A percentile compares a stretch with the other conserved stretches of the same genome.
These are phyloP conservation scores for Marasmarcha lunaedactyla DNA, from an alignment of 2,888 invertebrate species.

Conservation along the genomic window DNA sequence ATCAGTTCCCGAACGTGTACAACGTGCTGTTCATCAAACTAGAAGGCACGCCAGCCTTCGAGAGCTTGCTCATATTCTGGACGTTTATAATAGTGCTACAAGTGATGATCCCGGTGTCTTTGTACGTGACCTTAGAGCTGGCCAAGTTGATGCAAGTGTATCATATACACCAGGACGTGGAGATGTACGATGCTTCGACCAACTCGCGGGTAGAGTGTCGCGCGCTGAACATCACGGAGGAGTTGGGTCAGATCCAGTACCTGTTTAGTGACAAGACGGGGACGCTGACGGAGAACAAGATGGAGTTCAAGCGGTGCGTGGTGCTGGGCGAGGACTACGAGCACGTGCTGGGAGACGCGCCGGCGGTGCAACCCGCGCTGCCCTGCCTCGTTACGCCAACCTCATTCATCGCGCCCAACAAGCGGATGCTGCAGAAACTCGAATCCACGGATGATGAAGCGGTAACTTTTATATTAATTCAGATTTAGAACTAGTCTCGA, in stretches of 20 bases:
- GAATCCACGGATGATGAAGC: no score
- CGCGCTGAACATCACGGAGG: conserved; percentile 96
- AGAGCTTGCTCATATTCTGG: conserved; percentile 92
- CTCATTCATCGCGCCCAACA: conserved; percentile 56
- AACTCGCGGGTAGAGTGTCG: conserved; percentile 85
- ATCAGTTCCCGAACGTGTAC: conserved; percentile 53
- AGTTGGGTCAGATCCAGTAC: conserved; percentile 91
- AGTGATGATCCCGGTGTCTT: conserved; percentile 96
- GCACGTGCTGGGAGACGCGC: conserved; percentile 80
- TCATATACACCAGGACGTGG: conserved; percentile 91
- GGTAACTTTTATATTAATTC: no score
- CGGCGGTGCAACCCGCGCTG: conserved; percentile 68
- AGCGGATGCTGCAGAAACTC: conserved; percentile 36
- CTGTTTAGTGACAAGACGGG: conserved; percentile 98
- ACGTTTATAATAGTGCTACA: conserved; percentile 96
- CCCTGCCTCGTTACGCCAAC: conserved; percentile 57
- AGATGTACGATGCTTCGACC: conserved; percentile 86
- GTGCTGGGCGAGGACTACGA: conserved; percentile 92
- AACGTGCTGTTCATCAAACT: conserved; percentile 77
- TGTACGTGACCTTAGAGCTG: conserved; percentile 97
- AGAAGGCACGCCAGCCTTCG: conserved; percentile 72
- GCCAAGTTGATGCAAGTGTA: conserved; percentile 96
- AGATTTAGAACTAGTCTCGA: no score
- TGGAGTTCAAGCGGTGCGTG: conserved; percentile 93
- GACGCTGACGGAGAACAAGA: conserved; percentile 96